phyloP scores from a whole-genome alignment of 2,797 vertebrate genomes.

The Phoxinus dragarum region DNA sequence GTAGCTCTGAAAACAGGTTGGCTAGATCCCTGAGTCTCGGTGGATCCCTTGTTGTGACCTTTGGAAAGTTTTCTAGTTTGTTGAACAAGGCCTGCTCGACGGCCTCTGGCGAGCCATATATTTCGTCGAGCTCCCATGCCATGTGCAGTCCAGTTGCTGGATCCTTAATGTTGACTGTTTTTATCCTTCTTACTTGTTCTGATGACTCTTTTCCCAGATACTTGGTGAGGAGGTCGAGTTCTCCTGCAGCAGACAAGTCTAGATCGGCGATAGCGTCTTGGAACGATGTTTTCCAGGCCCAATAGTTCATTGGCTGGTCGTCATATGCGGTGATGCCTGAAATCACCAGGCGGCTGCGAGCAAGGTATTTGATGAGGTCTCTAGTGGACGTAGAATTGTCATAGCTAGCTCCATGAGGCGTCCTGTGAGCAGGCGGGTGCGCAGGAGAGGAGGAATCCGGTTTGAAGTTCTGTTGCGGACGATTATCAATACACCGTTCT shows the following conservation, averaged over 20 bases:
- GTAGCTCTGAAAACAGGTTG: no score
- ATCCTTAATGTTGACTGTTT: constrained; percentile 42
- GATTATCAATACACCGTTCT: no score
- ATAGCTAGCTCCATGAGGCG: constrained; percentile 2
- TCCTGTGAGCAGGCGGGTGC: background rate
- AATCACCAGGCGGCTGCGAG: constrained; percentile 2
- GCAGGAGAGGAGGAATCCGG: background rate
- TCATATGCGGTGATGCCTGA: background rate
- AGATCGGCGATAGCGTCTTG: background rate
- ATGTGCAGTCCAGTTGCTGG: constrained; percentile 10
- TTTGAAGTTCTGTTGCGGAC: background rate
- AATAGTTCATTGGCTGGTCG: constrained; percentile 25
- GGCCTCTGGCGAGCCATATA: constrained; percentile 45
- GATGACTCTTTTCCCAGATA: constrained; percentile 29
- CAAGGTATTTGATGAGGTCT: constrained; percentile 2
- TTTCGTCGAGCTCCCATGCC: constrained; percentile 42
- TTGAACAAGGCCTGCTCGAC: constrained; percentile 43
- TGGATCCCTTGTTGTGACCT: no score
- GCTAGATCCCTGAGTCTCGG: no score
- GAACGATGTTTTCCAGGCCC: constrained; percentile 10
- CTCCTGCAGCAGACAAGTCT: background rate
- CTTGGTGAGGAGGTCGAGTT: constrained; percentile 4
- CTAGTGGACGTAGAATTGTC: background rate
- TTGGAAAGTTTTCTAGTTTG: constrained; percentile 27
- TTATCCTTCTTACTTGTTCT: constrained; percentile 44